Evolutionary conservation across 2,797 vertebrate genomes (phyloP), one percentile per base, ranked within the genome.

Genomic region (Epinephelus malabaricus): DNA sequence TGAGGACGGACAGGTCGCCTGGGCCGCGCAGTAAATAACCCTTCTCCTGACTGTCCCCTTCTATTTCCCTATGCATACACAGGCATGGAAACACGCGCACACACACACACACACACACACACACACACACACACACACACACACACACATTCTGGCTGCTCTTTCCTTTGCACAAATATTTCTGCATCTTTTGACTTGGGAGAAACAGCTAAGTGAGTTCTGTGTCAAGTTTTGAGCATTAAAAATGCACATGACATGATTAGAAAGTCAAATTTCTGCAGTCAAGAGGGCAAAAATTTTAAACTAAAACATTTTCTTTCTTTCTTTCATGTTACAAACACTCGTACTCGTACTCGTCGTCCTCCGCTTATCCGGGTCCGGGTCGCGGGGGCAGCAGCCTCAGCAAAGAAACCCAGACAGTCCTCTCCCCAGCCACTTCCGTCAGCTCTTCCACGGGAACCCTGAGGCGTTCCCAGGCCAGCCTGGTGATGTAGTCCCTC

Each of bases 1-100:
- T 94, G 93, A 93, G 92, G 93, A 92, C 91, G 87, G 92, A 92
- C 94, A 93, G 92, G 92, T 93, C 90, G 76, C 90, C 87, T 88
- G 92, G 90, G 91, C 89, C 72, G 25, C 3, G 80, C 86, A 90
- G 92, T 94, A 94, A 94, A 93, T 94, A 93, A 94, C 91, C 86
- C 84, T 79, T 70, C 91, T 88, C 85, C 89, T 87, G 74, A 89
- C 88, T 89, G 90, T 90, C 89, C 82, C 88, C 86, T 82, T 55
- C 69, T 81, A 83, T 80, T 88, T 87, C 89, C 86, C 45, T 17
- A 67, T 83, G 87, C 73, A 69, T 68, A 84, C 82, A 69, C 66
- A 73, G 59, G 51, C 83, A 67, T 45, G 61, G 27, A 78, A 21
- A 68, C 60, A 49, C 51, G 76, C 70, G 62, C 70, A 68, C 34